These are phyloP conservation scores for Stenoptilia bipunctidactyla DNA, from an alignment of 2,888 invertebrate species.

Conservation along the genomic window DNA sequence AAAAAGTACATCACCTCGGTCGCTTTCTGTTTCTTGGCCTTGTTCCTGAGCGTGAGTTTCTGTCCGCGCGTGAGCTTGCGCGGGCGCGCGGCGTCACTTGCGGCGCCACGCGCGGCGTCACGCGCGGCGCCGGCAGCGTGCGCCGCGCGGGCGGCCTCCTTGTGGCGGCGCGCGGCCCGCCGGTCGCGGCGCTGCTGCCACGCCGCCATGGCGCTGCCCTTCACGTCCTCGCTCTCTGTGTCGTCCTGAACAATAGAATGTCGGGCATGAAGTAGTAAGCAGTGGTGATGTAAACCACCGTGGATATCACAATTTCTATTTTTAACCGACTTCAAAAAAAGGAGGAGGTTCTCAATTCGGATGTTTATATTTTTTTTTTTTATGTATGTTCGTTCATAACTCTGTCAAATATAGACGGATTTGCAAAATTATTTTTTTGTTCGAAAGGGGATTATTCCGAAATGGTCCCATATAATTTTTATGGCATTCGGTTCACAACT, in stretches of 20 bases:
- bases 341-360: no score
- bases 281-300: no score
- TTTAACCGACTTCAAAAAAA: no score
- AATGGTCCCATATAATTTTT: no score
- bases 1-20: conserved; percentile 34
- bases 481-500: no score
- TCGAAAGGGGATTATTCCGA: no score
- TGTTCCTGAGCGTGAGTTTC: conserved; percentile 61
- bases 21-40: conserved; percentile 51
- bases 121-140: conserved; percentile 8
- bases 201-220: conserved; percentile 38
- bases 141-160: conserved; percentile 3
- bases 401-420: no score
- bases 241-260: conserved; percentile 36
- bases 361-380: no score
- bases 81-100: conserved; percentile 20
- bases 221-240: conserved; percentile 33
- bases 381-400: no score
- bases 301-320: no score
- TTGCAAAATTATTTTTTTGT: no score
- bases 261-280: background rate
- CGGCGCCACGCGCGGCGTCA: conserved; percentile 6
- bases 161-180: conserved; percentile 21
- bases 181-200: conserved; percentile 29
- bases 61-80: conserved; percentile 54